Evolutionary conservation across 2,113 vertebrate species (phyloP), one percentile per base, ranked within the genome.

Genomic region (Rhinolophus ferrumequinum): DNA sequence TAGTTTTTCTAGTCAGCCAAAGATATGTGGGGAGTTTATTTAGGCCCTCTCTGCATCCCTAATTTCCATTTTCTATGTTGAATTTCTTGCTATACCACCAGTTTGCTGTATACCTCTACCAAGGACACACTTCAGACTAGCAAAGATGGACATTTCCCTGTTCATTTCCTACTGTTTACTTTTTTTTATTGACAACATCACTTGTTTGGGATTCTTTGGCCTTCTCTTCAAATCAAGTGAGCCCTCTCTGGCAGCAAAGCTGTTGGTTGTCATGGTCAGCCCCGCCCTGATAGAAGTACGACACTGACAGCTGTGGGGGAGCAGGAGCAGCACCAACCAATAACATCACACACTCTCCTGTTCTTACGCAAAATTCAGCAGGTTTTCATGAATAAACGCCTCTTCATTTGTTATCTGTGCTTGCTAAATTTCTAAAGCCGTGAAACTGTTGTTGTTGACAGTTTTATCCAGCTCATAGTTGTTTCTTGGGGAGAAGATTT

Each of bases 401-500:
- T 93, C 67, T 83, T 21, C 70, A 1, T 70, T 70, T 90, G 56
- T 84, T 75, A 58, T 79, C 81, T 95, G 38, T 80, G 44, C 72
- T 52, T 73, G 14, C 21, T 90, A 13, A 24, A 14, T 77, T 81
- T 83, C 22, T 52, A 97, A n/a, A 86, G 38, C 26, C 67, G 15
- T 60, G 73, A 73, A 50, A 64, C 69, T 9, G 22, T 58, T 86
- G 22, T 58, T 86, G 73, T 54, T 64, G 62, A 79, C 47, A 83
- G 14, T 91, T 97, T 56, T 93, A n/a, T 94, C 21, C 41, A 88
- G 38, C n/a, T 85, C 35, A 24, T 70, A 33, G 14, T 89, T 95
- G 88, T 92, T 93, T 89, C 54, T 54, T 88, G 28, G 88, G 70
- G 33, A 93, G 60, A 80, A 93, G 60, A 80, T 76, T 94, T 94